phyloP scores from a whole-genome alignment of 2,113 vertebrate species.

The Rafetus swinhoei region DNA sequence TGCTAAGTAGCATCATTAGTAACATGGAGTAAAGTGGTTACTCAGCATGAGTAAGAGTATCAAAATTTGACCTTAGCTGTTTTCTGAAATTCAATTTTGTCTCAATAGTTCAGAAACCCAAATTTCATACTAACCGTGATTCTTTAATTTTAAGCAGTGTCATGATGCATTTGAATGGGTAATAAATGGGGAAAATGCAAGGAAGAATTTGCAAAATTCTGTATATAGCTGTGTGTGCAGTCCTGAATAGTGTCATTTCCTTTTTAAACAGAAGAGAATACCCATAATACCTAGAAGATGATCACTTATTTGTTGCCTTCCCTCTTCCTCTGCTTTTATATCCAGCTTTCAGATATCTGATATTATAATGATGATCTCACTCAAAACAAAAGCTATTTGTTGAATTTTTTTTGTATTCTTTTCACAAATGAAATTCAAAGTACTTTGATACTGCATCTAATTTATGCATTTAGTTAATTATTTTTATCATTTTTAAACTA shows the following conservation, averaged over 20 bases:
- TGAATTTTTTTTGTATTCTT: not conserved
- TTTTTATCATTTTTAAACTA: not conserved
- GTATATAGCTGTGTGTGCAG: not conserved
- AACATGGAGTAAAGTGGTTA: not conserved
- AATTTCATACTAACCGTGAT: not conserved
- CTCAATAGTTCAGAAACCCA: not conserved
- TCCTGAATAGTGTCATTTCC: not conserved
- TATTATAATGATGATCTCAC: not conserved
- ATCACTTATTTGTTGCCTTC: not conserved
- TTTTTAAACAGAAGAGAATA: not conserved
- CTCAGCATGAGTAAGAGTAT: not conserved
- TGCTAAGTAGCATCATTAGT: not conserved
- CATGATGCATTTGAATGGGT: not conserved
- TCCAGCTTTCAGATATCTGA: not conserved
- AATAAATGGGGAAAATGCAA: constrained; percentile 14
- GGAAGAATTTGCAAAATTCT: constrained; percentile 8
- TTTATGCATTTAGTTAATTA: not conserved
- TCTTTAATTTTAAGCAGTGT: not conserved
- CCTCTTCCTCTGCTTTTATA: not conserved
- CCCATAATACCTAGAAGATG: not conserved
- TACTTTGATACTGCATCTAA: constrained; percentile 9
- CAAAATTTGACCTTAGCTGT: not conserved
- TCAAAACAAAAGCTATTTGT: constrained; percentile 4
- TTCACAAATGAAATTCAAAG: not conserved
- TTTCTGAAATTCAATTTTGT: not conserved